These are phyloP conservation scores for Pecten maximus DNA, from an alignment of 2,888 invertebrate species.

Conservation along the genomic window DNA sequence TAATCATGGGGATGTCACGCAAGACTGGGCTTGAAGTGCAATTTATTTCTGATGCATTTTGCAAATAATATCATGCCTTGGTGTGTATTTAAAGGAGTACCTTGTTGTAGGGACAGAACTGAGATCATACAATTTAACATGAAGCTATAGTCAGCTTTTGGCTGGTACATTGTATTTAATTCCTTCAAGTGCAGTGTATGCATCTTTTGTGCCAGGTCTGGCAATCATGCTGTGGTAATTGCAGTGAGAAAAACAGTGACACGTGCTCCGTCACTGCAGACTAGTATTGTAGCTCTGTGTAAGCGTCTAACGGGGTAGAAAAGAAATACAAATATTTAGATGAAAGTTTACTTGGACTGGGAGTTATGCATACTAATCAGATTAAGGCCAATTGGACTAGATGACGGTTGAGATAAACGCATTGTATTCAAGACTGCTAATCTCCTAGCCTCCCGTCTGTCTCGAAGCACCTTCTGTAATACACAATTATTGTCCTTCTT, in stretches of 20 bases:
- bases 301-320: conserved; percentile 1
- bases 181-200: not conserved
- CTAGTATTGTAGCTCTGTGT: not conserved
- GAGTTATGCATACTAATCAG: conserved; percentile 16
- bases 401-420: not conserved
- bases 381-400: conserved; percentile 1
- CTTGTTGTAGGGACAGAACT: not conserved
- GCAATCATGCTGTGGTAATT: conserved; percentile 1
- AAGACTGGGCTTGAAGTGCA: not conserved
- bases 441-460: conserved; percentile 22
- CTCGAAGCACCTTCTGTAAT: not conserved
- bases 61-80: conserved; percentile 30
- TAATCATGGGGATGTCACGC: conserved; percentile 27
- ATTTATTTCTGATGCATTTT: conserved; percentile 33
- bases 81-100: conserved; percentile 10
- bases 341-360: conserved; percentile 1
- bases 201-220: not conserved
- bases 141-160: not conserved
- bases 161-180: conserved; percentile 13
- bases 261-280: not conserved
- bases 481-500: conserved; percentile 19
- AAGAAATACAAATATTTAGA: conserved; percentile 25
- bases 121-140: not conserved
- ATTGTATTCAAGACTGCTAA: not conserved
- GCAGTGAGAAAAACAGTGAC: conserved; percentile 7